Base-by-base conservation (phyloP, 2,888 invertebrate genomes). In the Onthophagus sagittarius region DNA sequence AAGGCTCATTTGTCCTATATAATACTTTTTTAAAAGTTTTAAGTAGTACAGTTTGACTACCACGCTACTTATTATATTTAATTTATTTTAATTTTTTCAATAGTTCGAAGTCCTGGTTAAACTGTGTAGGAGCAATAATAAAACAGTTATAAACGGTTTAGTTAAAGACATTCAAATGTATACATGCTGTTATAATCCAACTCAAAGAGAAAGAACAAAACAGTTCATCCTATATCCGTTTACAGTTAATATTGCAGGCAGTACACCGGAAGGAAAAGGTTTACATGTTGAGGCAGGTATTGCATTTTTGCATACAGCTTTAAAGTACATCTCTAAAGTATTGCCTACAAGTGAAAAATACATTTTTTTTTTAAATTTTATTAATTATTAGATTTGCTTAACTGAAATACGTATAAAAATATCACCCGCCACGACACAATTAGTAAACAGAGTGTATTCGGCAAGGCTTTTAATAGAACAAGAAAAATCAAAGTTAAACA, bases 361-460 rank as follows among this genome's bases (percentile, higher is more conserved):
- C n/a, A n/a, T n/a, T n/a, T n/a, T n/a, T n/a, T n/a, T n/a, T n/a
- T n/a, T n/a, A 23, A 23, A 23, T 23, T 3, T 2, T 23, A 69
- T 65, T 15, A 15, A 15, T 31, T 32, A 23, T 23, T 74, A 83
- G 82, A 79, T 85, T 62, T 75, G 82, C 31, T 75, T 84, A 7
- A 83, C 83, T 6, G 81, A 82, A 63, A 77, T 97, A 73, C 89
- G 91, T 77, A 86, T 98, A 32, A 93, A 93, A 72, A 93, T 98
- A n/a, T 95, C 97, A 0, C 97, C 98, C 14, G 91, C 92, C 63
- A 94, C 95, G 4, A 94, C 99, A 79, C 93, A 95, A 73, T 88
- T 97, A 71, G 84, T 98, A 64, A 94, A 93, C 78, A 92, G 93
- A 75, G 94, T 94, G 0, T 81, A 93, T 77, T 86, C 88, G 0